Evolutionary conservation across 2,113 vertebrate species (phyloP).

Genomic region (Ceuthmochares aereus): DNA sequence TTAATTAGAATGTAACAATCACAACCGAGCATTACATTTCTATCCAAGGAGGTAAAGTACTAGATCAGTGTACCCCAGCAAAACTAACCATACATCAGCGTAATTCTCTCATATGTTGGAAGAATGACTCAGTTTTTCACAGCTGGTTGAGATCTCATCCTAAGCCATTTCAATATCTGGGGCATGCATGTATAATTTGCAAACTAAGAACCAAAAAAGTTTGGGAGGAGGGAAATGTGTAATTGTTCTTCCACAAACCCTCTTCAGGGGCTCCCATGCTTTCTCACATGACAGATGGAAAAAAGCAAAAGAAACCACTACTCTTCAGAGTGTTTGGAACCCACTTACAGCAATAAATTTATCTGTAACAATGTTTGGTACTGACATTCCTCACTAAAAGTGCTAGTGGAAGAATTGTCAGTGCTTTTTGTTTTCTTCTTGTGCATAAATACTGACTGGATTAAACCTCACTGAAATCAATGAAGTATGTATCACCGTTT

Average conservation of each 20-base stretch:
- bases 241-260: neutral
- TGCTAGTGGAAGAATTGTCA: neutral
- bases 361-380: neutral
- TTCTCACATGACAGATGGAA: rapidly evolving
- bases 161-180: neutral
- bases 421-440: neutral
- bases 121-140: neutral
- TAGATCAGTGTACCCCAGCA: neutral
- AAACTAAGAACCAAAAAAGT: neutral
- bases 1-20: neutral
- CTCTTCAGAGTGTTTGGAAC: neutral
- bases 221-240: neutral
- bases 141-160: neutral
- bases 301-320: neutral
- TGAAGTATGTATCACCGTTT: neutral
- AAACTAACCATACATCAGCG: neutral
- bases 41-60: neutral
- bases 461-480: neutral
- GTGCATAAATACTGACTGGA: neutral
- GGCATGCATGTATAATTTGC: neutral
- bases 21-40: neutral
- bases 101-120: neutral
- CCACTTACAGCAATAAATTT: neutral
- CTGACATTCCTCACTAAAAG: neutral
- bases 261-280: neutral